Evolutionary conservation across 2,113 vertebrate genomes (phyloP).

Genomic region (Megaceryle maxima): DNA sequence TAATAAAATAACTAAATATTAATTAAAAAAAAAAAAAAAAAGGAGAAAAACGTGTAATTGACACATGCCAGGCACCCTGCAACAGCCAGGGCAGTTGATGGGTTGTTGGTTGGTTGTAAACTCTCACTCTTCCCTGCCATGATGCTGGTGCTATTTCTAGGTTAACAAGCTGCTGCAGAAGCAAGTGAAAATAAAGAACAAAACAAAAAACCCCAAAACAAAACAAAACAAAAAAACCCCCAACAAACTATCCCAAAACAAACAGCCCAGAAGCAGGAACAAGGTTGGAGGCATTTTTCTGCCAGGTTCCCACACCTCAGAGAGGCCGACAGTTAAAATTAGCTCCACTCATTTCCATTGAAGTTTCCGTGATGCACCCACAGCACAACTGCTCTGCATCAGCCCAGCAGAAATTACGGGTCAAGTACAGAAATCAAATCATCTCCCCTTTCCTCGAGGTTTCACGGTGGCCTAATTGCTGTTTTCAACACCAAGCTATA

Average conservation of each 20-base stretch:
- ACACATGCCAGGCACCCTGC: background rate
- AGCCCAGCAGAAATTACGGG: conserved; percentile 17
- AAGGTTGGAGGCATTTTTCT: background rate
- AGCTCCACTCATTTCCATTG: conserved; percentile 20
- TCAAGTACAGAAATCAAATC: conserved; percentile 17
- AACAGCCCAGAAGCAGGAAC: conserved; percentile 16
- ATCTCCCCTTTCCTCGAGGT: background rate
- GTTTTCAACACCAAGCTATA: conserved; percentile 17
- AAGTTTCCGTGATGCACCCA: conserved; percentile 9
- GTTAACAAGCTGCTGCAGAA: background rate
- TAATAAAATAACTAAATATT: background rate
- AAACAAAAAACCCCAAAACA: background rate
- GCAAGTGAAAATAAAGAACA: background rate
- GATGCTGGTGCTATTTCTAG: background rate
- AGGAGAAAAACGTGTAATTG: background rate
- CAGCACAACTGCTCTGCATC: conserved; percentile 7
- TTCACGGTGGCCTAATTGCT: conserved; percentile 22
- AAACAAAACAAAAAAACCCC: background rate
- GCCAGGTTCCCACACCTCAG: conserved; percentile 18
- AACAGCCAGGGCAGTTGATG: background rate
- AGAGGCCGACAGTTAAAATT: background rate
- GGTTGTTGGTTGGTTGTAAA: background rate
- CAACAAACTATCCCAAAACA: background rate
- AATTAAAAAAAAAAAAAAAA: background rate
- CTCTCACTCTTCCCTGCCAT: rapidly evolving